Conservation (phyloP, 2,797 vertebrate genomes). For the Ammospiza maritima region DNA sequence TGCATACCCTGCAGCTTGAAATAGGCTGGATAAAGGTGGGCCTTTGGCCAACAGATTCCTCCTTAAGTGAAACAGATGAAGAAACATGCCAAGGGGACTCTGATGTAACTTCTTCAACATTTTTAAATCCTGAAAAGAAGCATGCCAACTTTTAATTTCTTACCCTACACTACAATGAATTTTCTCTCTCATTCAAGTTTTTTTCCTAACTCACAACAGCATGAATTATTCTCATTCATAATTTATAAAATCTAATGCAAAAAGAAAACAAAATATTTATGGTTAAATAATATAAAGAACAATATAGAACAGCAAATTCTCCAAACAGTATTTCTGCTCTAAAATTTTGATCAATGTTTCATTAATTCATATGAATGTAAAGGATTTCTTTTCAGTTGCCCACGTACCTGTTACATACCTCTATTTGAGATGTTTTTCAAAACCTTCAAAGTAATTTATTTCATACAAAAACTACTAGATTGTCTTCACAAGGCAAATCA, state of each 20-base stretch:
- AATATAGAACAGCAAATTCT: background rate
- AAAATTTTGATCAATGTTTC: background rate
- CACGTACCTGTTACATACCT: background rate
- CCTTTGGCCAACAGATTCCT: constrained; percentile 85
- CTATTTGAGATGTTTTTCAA: background rate
- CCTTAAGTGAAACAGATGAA: constrained; percentile 86
- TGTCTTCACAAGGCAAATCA: constrained; percentile 3
- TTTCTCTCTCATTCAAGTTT: constrained; percentile 28
- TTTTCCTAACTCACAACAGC: constrained; percentile 20
- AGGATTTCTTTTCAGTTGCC: background rate
- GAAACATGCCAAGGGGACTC: constrained; percentile 81
- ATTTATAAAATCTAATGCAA: constrained; percentile 24
- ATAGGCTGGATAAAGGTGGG: constrained; percentile 91
- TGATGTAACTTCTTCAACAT: constrained; percentile 79
- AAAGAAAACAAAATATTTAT: constrained; percentile 27
- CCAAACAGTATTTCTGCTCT: background rate
- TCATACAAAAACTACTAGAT: background rate
- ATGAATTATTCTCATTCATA: constrained; percentile 17
- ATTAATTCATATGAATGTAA: background rate
- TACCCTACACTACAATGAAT: constrained; percentile 42
- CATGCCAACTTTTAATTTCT: constrained; percentile 82
- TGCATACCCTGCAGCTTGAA: constrained; percentile 84
- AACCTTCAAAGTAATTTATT: background rate
- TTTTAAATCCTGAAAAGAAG: constrained; percentile 93
- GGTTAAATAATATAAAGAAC: background rate